Conservation (phyloP, 2,113 vertebrate genomes). For the Notarius lentiginosus region DNA sequence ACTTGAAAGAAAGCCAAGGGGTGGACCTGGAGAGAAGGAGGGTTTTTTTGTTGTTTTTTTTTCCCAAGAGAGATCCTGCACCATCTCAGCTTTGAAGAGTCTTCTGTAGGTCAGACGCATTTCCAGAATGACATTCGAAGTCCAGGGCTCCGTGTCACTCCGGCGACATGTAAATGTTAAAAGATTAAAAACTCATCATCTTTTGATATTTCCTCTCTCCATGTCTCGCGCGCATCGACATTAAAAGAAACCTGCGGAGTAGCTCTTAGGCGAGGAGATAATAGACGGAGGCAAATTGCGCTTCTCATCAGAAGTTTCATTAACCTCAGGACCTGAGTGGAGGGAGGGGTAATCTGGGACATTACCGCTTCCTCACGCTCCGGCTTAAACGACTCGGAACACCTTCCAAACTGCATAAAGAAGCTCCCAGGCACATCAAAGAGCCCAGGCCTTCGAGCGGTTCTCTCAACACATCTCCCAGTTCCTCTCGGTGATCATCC, state of each 20-base stretch:
- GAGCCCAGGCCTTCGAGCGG: neutral
- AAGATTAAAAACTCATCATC: conserved; percentile 81
- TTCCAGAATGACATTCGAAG: conserved; percentile 62
- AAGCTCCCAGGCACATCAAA: conserved; percentile 37
- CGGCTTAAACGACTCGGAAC: conserved; percentile 59
- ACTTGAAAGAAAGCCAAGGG: conserved; percentile 19
- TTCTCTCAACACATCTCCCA: neutral
- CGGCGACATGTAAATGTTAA: conserved; percentile 76
- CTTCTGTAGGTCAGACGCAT: conserved; percentile 65
- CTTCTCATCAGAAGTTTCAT: conserved; percentile 81
- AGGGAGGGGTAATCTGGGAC: conserved; percentile 75
- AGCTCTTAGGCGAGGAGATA: conserved; percentile 72
- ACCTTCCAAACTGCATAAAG: conserved; percentile 62
- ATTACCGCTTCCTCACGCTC: conserved; percentile 75
- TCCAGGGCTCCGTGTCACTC: conserved; percentile 63
- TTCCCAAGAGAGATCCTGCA: conserved; percentile 50
- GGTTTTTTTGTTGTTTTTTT: neutral
- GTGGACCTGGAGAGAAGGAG: neutral
- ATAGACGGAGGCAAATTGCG: conserved; percentile 74
- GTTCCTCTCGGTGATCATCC: neutral
- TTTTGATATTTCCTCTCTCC: conserved; percentile 59
- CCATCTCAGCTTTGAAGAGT: conserved; percentile 63
- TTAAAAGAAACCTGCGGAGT: conserved; percentile 53
- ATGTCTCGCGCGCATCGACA: conserved; percentile 46
- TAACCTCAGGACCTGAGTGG: conserved; percentile 72